These are phyloP conservation scores for Peromyscus leucopus DNA, from an alignment of 2,113 vertebrate species.

Conservation along the genomic window DNA sequence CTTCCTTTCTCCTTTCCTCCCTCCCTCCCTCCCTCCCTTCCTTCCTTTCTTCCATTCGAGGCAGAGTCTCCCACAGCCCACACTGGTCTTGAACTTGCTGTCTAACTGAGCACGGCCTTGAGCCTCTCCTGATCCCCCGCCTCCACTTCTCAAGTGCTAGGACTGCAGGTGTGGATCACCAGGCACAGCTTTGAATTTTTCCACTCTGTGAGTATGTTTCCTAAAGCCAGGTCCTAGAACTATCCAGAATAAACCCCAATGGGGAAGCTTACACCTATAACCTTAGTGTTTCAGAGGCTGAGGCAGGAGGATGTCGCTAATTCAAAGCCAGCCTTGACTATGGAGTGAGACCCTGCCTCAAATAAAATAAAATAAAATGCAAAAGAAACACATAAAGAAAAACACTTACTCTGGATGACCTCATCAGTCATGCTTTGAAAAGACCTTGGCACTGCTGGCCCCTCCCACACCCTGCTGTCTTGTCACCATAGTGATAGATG, in stretches of 20 bases:
- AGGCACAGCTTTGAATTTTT: not conserved
- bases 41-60: not conserved
- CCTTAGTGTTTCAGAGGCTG: not conserved
- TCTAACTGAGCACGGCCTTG: not conserved
- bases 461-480: too few relatives aligned
- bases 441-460: not conserved
- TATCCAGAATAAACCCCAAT: not conserved
- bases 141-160: not conserved
- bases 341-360: not conserved
- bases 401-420: not conserved
- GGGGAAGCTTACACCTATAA: not conserved
- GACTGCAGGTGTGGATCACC: not conserved
- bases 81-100: not conserved
- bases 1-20: too few relatives aligned
- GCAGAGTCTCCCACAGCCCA: not conserved
- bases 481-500: not conserved
- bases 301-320: not conserved
- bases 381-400: not conserved
- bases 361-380: not conserved
- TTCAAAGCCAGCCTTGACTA: not conserved
- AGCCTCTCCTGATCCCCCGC: too few relatives aligned
- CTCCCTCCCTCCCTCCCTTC: too few relatives aligned
- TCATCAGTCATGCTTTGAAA: not conserved
- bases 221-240: constrained; percentile 8
- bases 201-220: not conserved